A percentile compares a stretch with the other conserved stretches of the same genome.
Conservation (phyloP, 2,888 invertebrate species). For the Sabellastarte sp. region DNA sequence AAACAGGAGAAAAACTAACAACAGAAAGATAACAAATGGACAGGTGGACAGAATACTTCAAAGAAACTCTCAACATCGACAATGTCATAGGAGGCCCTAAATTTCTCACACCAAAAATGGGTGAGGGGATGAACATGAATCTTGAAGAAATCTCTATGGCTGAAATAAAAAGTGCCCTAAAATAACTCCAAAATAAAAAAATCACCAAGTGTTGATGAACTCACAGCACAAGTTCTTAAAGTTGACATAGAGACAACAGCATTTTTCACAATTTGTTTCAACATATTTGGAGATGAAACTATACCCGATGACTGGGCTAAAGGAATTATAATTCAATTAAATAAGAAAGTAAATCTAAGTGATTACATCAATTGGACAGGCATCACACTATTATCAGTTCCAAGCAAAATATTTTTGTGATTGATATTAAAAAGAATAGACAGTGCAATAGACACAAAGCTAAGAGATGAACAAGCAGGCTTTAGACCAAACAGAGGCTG, state of each 20-base stretch:
- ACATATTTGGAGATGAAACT: neutral
- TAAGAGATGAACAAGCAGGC: neutral
- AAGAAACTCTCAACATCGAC: neutral
- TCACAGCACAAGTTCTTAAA: neutral
- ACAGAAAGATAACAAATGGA: neutral
- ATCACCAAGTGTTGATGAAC: too few relatives aligned
- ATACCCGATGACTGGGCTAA: neutral
- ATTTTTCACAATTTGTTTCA: neutral
- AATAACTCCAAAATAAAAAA: too few relatives aligned
- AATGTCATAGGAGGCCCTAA: neutral
- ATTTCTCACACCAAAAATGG: too few relatives aligned
- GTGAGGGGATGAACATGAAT: too few relatives aligned
- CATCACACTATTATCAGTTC: neutral
- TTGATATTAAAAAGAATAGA: neutral
- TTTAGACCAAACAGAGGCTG: neutral
- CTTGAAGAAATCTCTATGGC: too few relatives aligned
- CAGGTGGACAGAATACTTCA: neutral
- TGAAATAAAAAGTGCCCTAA: neutral
- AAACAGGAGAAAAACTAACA: neutral
- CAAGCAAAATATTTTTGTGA: neutral
- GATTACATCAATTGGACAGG: neutral
- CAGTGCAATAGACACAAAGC: too few relatives aligned
- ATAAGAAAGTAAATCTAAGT: neutral
- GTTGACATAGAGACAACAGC: neutral
- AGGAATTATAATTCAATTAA: neutral